Evolutionary conservation across 2,888 invertebrate species (phyloP).

Genomic region (Amblyjoppa proteus): DNA sequence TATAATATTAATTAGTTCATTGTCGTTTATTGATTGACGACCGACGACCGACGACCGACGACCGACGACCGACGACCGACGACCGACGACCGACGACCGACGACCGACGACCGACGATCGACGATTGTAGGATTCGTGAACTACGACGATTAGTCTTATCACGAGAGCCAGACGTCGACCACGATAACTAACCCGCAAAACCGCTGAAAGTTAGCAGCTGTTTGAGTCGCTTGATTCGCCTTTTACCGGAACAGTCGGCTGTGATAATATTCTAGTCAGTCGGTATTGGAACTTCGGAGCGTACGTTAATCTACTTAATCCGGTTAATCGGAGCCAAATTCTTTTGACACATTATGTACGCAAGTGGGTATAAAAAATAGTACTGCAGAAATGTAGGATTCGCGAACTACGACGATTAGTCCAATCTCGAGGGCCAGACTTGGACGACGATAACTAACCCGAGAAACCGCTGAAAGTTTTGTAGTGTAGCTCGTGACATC

Average conservation of each 20-base stretch:
- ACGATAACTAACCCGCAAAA: conserved; percentile 26
- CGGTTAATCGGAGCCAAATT: not conserved
- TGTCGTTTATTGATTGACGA: too few species aligned
- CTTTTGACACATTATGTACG: not conserved
- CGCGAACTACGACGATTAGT: not conserved
- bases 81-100: too few species aligned
- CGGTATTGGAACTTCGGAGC: conserved; percentile 10
- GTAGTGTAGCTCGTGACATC: conserved; percentile 49
- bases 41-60: too few species aligned
- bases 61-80: too few species aligned
- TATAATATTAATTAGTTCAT: too few species aligned
- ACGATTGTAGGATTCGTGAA: not conserved
- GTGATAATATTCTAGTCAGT: not conserved
- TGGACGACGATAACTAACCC: conserved; percentile 24
- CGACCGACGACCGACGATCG: not conserved
- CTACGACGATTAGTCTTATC: not conserved
- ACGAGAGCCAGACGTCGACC: conserved; percentile 6
- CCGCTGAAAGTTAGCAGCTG: conserved; percentile 7
- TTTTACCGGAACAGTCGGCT: not conserved
- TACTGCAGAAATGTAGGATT: not conserved
- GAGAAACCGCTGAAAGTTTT: conserved; percentile 35
- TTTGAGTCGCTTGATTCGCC: conserved; percentile 1
- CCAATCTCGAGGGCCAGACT: conserved; percentile 20
- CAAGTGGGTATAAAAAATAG: not conserved
- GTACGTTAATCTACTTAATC: not conserved